A percentile compares a stretch with the other conserved stretches of the same genome.
Evolutionary conservation across 2,888 invertebrate genomes (phyloP).

Genomic region (Sepiola atlantica): DNA sequence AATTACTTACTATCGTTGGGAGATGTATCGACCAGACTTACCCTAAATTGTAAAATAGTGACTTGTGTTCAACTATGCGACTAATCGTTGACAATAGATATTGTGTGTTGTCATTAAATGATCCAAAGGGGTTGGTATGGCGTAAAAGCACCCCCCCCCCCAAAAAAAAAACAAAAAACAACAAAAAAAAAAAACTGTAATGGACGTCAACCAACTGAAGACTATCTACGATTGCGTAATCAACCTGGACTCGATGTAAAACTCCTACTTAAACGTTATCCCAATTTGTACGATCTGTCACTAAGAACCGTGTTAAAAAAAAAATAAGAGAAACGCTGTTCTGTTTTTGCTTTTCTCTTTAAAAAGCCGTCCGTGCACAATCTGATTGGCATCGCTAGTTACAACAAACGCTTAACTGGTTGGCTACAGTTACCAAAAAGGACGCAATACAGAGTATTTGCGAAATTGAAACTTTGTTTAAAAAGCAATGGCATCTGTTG

Average conservation of each 20-base stretch:
- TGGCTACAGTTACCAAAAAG: not conserved
- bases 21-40: too few relatives aligned
- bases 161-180: too few relatives aligned
- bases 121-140: too few relatives aligned
- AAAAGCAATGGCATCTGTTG: conserved; percentile 32
- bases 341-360: not conserved
- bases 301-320: not conserved
- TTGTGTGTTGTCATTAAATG: too few relatives aligned
- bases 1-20: too few relatives aligned
- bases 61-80: too few relatives aligned
- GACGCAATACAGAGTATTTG: not conserved
- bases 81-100: too few relatives aligned
- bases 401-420: not conserved
- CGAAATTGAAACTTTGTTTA: conserved; percentile 32
- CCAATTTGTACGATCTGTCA: not conserved
- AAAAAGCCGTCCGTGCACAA: not conserved
- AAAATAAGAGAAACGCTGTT: not conserved
- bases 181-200: too few relatives aligned
- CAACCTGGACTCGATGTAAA: not conserved
- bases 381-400: conserved; percentile 7
- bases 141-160: too few relatives aligned
- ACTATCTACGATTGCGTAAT: not conserved
- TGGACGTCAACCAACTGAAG: not conserved
- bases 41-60: too few relatives aligned
- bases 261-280: not conserved